phyloP scores from a whole-genome alignment of 2,888 invertebrate species.

The Oscheius sp. region DNA sequence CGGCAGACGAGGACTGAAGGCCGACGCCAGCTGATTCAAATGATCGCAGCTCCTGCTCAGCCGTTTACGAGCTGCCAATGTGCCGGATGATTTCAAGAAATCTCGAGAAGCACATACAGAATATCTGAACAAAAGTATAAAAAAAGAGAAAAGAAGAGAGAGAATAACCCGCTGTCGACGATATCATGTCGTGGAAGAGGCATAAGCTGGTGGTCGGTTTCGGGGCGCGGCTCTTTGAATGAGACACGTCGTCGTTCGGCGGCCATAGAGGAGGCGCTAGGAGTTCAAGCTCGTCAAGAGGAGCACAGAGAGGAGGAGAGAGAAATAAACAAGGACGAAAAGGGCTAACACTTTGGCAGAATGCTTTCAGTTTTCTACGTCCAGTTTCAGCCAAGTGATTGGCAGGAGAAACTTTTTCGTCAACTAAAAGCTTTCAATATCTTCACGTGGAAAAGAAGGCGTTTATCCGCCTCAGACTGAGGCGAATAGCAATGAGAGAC shows the following conservation, averaged over 20 bases:
- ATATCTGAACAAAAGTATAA: conserved; percentile 1
- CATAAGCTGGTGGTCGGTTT: conserved; percentile 6
- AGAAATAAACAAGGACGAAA: not conserved
- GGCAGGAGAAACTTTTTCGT: not conserved
- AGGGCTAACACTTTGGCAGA: not conserved
- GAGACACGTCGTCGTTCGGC: conserved; percentile 46
- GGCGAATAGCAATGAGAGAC: not conserved
- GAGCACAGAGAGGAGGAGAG: not conserved
- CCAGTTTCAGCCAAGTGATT: conserved; percentile 22
- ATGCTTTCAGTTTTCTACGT: conserved; percentile 22
- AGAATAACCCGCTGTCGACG: conserved; percentile 26
- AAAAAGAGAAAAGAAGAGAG: not conserved
- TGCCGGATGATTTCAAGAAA: not conserved
- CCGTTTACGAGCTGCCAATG: conserved; percentile 38
- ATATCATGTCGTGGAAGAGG: conserved; percentile 28
- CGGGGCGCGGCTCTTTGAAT: conserved; percentile 44
- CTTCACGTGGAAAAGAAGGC: not conserved
- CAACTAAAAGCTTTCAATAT: not conserved
- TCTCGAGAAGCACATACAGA: conserved; percentile 11
- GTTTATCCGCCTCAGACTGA: not conserved
- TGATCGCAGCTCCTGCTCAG: conserved; percentile 55
- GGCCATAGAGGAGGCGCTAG: conserved; percentile 12
- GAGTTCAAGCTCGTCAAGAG: not conserved
- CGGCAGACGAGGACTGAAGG: conserved; percentile 51
- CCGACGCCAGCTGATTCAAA: conserved; percentile 39